phyloP scores from a whole-genome alignment of 2,113 vertebrate genomes.

The Oncorhynchus kisutch region DNA sequence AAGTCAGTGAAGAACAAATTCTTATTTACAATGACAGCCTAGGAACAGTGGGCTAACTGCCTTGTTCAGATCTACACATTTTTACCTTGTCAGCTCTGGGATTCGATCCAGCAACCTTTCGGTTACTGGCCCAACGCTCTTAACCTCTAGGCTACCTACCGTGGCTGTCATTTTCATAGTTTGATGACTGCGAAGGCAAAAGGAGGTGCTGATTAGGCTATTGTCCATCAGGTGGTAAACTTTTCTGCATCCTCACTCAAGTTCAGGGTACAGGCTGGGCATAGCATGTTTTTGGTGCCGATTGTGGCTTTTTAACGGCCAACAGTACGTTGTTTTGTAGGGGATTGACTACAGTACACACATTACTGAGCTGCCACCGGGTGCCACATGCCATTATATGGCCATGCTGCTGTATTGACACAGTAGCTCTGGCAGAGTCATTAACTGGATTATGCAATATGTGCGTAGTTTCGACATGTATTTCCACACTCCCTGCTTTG shows the following conservation, averaged over 20 bases:
- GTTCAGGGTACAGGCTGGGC: too few species aligned
- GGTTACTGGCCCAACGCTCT: too few species aligned
- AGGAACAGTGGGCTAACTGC: too few species aligned
- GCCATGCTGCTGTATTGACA: conserved; percentile 22
- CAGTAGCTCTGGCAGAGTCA: conserved; percentile 36
- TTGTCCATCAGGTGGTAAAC: background rate
- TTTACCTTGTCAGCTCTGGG: too few species aligned
- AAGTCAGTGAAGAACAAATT: too few species aligned
- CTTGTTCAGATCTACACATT: too few species aligned
- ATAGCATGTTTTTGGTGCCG: too few species aligned
- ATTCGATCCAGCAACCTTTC: too few species aligned
- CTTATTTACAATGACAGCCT: too few species aligned
- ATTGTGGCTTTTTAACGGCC: too few species aligned
- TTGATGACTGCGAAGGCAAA: background rate
- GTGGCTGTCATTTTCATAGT: conserved; percentile 45
- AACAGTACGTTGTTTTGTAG: too few species aligned
- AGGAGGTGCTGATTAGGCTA: background rate
- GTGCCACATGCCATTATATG: background rate
- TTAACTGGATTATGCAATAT: conserved; percentile 39
- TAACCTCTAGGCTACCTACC: too few species aligned
- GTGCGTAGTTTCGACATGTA: background rate
- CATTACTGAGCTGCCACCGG: background rate
- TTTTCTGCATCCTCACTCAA: background rate
- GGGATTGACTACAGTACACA: background rate
- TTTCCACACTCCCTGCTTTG: background rate